Evolutionary conservation across 2,113 vertebrate species (phyloP), one percentile per base, ranked within the genome.

Genomic region (Bostrychus sinensis): DNA sequence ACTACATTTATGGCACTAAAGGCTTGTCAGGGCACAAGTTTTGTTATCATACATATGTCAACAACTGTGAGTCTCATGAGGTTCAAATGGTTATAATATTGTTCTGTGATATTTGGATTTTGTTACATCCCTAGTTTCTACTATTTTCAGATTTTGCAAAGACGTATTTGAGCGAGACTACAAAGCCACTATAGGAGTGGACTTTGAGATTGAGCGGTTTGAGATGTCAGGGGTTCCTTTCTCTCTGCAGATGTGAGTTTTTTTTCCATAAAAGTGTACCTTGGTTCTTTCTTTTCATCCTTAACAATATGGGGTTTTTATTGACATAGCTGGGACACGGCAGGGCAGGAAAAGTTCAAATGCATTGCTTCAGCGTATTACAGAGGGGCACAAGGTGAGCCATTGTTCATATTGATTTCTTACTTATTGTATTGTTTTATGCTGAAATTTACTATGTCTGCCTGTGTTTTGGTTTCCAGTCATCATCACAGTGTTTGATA

Each of bases 311-410:
- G n/a, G 42, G 56, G 50, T 63, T 50, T 75, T 62, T 75, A 45
- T 70, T 37, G 20, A 46, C 73, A 64, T 77, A 98, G 96, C 89
- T 97, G 96, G 96, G 96, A 98, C 87, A 98, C 96, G 11, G 96
- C 95, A 1, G 96, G 96, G 10, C 95, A 97, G 82, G 96, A 98
- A 69, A 97, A 96, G 85, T 97, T 98, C 89, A 98, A 97, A 86
- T 97, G 95, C 79, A 95, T 97, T 4, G 94, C 95, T 2, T 95
- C 95, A 56, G 92, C 95, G 36, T 98, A 97, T 84, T 97, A 97
- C 87, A 82, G 94, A 85, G 95, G 95, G 8, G 94, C 96, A 66
- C 93, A 96, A 79, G 94, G 96, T 97, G 70, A 91, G 89, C 60
- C 0, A 6, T 48, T 23, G 4, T 11, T 56, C 4, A 50, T 13